A percentile compares a stretch with the other conserved stretches of the same genome.
These are phyloP conservation scores for Istiophorus platypterus DNA, from an alignment of 2,113 vertebrate genomes.

Conservation along the genomic window DNA sequence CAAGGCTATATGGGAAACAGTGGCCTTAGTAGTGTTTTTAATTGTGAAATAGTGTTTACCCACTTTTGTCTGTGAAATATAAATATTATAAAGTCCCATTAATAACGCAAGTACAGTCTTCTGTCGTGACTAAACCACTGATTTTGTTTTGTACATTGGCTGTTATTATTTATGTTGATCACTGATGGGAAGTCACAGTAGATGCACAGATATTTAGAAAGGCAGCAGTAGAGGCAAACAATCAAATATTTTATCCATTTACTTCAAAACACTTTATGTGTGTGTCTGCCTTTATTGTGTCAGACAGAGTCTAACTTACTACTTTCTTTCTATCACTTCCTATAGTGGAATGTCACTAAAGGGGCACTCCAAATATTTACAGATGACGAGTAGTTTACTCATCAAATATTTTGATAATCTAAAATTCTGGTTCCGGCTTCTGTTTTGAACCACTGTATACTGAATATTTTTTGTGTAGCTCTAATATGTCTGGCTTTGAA, in stretches of 20 bases:
- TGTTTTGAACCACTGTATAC: too few relatives aligned
- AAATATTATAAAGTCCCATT: background rate
- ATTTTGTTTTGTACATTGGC: background rate
- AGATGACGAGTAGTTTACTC: background rate
- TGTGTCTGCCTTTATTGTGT: background rate
- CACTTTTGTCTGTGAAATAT: background rate
- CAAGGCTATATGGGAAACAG: background rate
- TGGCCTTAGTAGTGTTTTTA: background rate
- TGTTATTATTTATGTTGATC: background rate
- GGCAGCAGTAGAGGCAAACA: background rate
- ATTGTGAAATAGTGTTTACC: background rate
- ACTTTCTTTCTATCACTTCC: background rate
- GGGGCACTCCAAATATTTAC: background rate
- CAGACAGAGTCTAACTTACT: background rate
- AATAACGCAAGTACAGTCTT: too few relatives aligned
- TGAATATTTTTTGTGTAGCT: too few relatives aligned
- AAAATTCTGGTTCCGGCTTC: background rate
- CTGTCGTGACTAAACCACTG: background rate
- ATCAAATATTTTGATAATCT: background rate
- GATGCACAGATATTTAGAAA: background rate
- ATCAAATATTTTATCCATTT: background rate
- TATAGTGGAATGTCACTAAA: background rate
- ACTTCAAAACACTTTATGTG: background rate
- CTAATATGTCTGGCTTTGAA: background rate
- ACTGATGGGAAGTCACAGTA: background rate